Percentiles rank a stretch among this genome's conserved stretches.
Evolutionary conservation across 2,113 vertebrate species (phyloP).

Genomic region (Peromyscus leucopus): DNA sequence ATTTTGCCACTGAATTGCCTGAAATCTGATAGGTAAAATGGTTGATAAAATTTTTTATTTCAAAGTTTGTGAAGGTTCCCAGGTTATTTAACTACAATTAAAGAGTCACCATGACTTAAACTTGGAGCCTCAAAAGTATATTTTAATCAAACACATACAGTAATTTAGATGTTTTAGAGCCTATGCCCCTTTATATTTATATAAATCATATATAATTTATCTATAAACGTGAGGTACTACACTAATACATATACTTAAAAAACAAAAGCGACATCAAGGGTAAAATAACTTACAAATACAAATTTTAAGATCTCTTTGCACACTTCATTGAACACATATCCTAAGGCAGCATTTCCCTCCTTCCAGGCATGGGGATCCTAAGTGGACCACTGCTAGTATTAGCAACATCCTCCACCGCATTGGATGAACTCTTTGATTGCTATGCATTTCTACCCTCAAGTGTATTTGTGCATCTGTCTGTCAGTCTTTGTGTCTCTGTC

Average conservation of each 20-base stretch:
- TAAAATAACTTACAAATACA: background rate
- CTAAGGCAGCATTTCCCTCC: background rate
- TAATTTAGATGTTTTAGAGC: background rate
- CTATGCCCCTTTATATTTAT: background rate
- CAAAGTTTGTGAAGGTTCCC: slow-evolving; percentile 30
- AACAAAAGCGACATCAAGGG: background rate
- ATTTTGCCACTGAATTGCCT: slow-evolving; percentile 36
- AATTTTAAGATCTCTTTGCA: background rate
- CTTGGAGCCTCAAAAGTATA: background rate
- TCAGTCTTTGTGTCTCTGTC: background rate
- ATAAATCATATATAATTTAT: background rate
- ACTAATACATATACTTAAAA: background rate
- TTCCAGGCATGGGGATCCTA: background rate
- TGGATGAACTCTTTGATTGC: background rate
- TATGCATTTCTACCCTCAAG: background rate
- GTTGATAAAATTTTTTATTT: background rate
- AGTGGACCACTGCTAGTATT: background rate
- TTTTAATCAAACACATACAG: background rate
- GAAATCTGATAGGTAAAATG: slow-evolving; percentile 24
- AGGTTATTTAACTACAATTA: background rate
- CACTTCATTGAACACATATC: background rate
- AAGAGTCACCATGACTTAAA: background rate
- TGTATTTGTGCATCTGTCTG: background rate
- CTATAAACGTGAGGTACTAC: background rate
- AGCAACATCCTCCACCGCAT: background rate